Evolutionary conservation across 1,140 invertebrate genomes (phyloP), one percentile per base, ranked within the genome.

Genomic region (Pachypsylla venusta): DNA sequence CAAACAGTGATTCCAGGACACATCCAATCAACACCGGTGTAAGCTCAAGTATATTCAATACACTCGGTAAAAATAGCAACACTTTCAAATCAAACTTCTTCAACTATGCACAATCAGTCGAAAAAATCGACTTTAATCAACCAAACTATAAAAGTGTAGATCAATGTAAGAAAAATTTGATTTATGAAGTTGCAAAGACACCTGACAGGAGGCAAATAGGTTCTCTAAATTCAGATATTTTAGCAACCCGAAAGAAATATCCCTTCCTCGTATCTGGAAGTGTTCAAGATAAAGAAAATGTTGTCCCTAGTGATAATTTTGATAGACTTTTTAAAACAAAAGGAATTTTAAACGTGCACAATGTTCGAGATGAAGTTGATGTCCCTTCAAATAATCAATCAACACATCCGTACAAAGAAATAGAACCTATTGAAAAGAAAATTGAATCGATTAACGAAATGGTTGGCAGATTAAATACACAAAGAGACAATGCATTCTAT

Each of bases 161-260:
- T 48, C 42, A 48, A 48, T 48, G 42, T 19, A 48, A 48, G 42
- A 48, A 48, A 48, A 48, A 48, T 48, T n/a, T 48, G n/a, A 48
- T 19, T 22, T 48, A 48, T 48, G 42, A 48, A 19, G n/a, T 22
- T 10, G 16, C 42, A 48, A 48, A 19, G 5, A 48, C 16, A 5
- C 16, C 42, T 19, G n/a, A n/a, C 16, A 3, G 16, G 16, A 48
- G 22, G 42, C 4, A 48, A 19, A 22, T 4, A 19, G 16, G n/a
- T 48, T 4, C 4, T 5, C 4, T 48, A 5, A 48, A n/a, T 48
- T 3, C 4, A 48, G 42, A 48, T 22, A 48, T 48, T 19, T 22
- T 48, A 19, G 42, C 42, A 48, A 48, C 7, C n/a, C 42, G 42
- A 4, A 48, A 48, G 22, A 48, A 48, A 19, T 48, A 48, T 22